Base-by-base conservation (phyloP, 2,888 invertebrate species). In the Malacosoma neustria region DNA sequence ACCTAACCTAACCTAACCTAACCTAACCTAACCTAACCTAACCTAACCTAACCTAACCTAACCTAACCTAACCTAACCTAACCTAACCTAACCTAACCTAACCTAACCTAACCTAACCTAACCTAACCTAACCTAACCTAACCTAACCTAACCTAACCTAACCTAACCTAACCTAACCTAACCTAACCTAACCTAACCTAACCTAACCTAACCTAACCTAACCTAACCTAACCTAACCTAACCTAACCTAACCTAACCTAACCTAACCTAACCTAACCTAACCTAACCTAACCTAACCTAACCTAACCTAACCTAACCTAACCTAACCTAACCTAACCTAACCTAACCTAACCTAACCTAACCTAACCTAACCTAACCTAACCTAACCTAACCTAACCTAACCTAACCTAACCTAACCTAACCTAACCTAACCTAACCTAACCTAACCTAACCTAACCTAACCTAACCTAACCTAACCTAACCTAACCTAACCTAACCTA, bases 321-420 rank as follows among this genome's bases (percentile, higher is more conserved):
- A 37, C 38, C 38, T 41, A 41, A 41, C 41, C 41, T 41, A 37
- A 41, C 41, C 41, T 41, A 37, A 41, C 40, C 38, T 38, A 38
- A 38, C 38, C 38, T 41, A 38, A 38, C 36, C 36, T 40, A 40
- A 36, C 36, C 40, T 34, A 36, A 37, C 36, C 40, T 41, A 41
- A 35, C 40, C 37, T 37, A 32, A 35, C 35, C 35, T 35, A 35
- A 35, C 35, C 32, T 36, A 36, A 36, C 36, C 36, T 36, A 36
- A 36, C 36, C 36, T 36, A 36, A 36, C 36, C 36, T 36, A 36
- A 31, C 32, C 32, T 32, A 36, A 36, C 36, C 32, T 32, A 31
- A 15, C 15, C 32, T n/a, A 32, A 36, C 32, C 13, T 30, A 35
- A 35, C 35, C 35, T 30, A 30, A 35, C 35, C 30, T 35, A 30